Base-by-base conservation (phyloP, 2,797 vertebrate species). In the Enteromius thamalakanensis region DNA sequence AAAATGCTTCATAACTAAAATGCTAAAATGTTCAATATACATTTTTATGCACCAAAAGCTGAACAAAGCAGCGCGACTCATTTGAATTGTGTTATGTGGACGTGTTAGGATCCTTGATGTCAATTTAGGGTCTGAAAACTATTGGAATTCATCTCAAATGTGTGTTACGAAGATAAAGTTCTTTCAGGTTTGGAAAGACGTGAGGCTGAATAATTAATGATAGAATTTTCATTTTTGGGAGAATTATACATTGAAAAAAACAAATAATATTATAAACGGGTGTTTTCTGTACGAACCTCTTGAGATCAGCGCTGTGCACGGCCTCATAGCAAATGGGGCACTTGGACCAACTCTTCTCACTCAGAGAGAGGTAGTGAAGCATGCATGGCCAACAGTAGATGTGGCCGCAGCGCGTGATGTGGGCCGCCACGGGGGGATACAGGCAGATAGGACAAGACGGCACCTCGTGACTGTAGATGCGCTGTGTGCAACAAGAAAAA, bases 341-440 rank as follows among this genome's bases (percentile, higher is more conserved):
- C 91, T 98, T 98, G 87, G 97, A 97, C 97, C 97, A 99, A 89
- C 94, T 94, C 93, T 97, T 98, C 83, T 99, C 98, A 45, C 97
- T 96, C 69, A 99, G 90, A 77, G 98, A 98, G 82, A 99, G 95
- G 90, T 97, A 99, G 91, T 99, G 98, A 90, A 99, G 94, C 93
- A 99, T 98, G 91, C 98, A 99, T 0, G 97, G 95, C 98, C 98
- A 99, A 90, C 98, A 99, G 89, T 97, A 99, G 92, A 99, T 99
- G 91, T 99, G 98, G 71, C 98, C 98, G 45, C 98, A 99, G 69
- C 95, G 96, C 0, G 98, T 99, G 91, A 99, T 99, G 93, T 97
- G 98, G 53, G 98, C 98, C 29, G 96, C 97, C 2, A 98, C 92
- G 0, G 98, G 97, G 60, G 98, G 97, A 88, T 98, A 99, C 80